These are phyloP conservation scores for Papilio gigon DNA, from an alignment of 2,888 invertebrate genomes.

Conservation along the genomic window DNA sequence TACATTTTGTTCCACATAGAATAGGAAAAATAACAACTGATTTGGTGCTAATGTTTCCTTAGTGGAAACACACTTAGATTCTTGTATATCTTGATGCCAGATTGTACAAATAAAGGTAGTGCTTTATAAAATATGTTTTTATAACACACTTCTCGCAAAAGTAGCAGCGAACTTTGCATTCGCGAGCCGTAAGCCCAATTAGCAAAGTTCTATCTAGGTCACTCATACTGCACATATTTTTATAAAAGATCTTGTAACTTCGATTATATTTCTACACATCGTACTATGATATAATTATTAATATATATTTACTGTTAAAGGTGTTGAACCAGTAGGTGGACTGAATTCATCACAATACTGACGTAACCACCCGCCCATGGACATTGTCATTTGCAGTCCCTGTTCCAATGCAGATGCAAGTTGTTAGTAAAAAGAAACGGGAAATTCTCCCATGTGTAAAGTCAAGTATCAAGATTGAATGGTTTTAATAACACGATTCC, in stretches of 20 bases:
- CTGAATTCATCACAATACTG: too few species aligned
- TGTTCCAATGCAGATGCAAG: too few species aligned
- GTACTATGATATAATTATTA: background rate
- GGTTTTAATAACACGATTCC: too few species aligned
- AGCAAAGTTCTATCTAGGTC: constrained; percentile 47
- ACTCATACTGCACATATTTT: constrained; percentile 45
- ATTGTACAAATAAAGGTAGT: constrained; percentile 21
- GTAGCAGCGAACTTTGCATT: constrained; percentile 35
- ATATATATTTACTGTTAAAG: too few species aligned
- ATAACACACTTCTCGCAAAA: constrained; percentile 34
- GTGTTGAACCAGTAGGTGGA: too few species aligned
- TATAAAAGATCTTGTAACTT: constrained; percentile 41
- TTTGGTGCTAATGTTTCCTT: background rate
- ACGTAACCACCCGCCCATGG: too few species aligned
- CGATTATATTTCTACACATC: constrained; percentile 27
- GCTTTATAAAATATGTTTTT: constrained; percentile 27
- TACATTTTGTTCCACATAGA: background rate
- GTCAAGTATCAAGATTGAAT: too few species aligned
- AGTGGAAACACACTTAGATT: background rate
- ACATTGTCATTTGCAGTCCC: too few species aligned
- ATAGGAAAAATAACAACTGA: background rate
- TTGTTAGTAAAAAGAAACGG: too few species aligned
- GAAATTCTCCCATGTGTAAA: too few species aligned
- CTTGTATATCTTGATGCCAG: constrained; percentile 4
- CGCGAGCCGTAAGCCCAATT: constrained; percentile 45